Percentiles rank a stretch among this genome's conserved stretches.
These are phyloP conservation scores for Sebastolobus alascanus DNA, from an alignment of 2,797 vertebrate genomes.

Conservation along the genomic window DNA sequence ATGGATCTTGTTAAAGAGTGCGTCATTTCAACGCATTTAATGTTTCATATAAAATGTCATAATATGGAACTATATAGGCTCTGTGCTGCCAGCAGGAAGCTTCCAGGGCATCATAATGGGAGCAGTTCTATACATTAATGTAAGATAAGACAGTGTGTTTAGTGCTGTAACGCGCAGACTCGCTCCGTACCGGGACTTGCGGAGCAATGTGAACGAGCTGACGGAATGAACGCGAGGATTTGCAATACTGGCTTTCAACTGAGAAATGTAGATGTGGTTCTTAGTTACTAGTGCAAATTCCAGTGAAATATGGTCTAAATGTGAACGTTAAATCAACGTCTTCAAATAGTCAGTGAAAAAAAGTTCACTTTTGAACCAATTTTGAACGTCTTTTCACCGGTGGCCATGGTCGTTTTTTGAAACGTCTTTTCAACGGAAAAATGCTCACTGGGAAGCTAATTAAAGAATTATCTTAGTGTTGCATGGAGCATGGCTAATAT, in stretches of 20 bases:
- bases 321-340: neutral
- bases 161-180: no score
- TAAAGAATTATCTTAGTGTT: no score
- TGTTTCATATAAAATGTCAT: neutral
- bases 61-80: neutral
- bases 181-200: no score
- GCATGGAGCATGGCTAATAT: no score
- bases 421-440: no score
- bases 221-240: no score
- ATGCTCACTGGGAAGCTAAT: no score
- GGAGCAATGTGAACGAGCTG: no score
- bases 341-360: neutral
- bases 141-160: no score
- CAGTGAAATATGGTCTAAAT: neutral
- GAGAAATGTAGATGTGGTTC: neutral
- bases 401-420: no score
- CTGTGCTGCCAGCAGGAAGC: neutral
- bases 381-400: neutral
- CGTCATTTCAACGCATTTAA: neutral
- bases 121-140: neutral
- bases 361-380: neutral
- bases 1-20: no score
- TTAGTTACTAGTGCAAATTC: neutral
- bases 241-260: neutral
- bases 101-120: neutral